These are phyloP conservation scores for Oceanites oceanicus DNA, from an alignment of 2,113 vertebrate species.

Conservation along the genomic window DNA sequence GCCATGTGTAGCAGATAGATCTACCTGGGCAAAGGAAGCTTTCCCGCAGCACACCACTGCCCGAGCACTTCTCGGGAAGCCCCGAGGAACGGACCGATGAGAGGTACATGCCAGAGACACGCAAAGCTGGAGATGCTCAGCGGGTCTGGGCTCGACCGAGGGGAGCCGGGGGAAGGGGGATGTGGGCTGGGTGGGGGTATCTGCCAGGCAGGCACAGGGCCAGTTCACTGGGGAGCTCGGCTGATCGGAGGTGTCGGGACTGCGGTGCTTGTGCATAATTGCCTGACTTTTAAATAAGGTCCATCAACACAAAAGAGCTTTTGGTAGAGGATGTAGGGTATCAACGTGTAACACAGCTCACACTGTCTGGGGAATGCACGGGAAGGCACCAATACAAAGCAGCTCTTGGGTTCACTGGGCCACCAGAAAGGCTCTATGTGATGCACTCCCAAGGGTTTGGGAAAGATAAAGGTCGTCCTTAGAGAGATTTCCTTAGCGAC, in stretches of 20 bases:
- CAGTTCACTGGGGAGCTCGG: neutral
- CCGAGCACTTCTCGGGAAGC: neutral
- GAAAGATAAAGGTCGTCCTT: neutral
- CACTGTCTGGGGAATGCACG: fast-evolving
- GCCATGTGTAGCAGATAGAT: neutral
- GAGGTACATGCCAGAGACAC: neutral
- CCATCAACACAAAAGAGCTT: neutral
- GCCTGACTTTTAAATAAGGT: neutral
- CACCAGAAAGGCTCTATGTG: neutral
- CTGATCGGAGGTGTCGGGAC: no score
- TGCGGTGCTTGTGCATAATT: neutral
- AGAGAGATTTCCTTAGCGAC: neutral
- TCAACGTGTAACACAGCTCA: fast-evolving
- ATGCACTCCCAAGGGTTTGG: neutral
- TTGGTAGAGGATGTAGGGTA: neutral
- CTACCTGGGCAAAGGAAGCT: neutral
- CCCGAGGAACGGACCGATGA: fast-evolving
- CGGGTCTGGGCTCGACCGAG: fast-evolving
- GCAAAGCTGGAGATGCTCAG: neutral
- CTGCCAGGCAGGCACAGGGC: neutral
- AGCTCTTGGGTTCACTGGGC: neutral
- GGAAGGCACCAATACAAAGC: neutral
- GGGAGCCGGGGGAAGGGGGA: fast-evolving
- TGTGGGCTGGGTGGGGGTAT: neutral
- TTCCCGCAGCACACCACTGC: neutral